These are phyloP conservation scores for Conchocele bisecta DNA, from an alignment of 2,888 invertebrate genomes.

Conservation along the genomic window DNA sequence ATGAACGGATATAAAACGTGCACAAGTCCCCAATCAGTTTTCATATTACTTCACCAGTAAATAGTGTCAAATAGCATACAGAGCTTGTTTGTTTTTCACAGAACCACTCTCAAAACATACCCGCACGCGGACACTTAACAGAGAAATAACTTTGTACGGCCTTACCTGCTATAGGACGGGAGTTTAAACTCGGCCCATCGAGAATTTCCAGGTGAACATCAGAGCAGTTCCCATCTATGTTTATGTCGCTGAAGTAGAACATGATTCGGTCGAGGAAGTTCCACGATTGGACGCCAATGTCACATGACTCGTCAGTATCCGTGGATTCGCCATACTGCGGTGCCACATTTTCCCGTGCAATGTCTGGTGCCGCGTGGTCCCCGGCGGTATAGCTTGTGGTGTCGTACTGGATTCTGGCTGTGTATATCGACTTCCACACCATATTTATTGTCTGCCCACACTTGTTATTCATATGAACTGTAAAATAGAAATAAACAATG, in stretches of 20 bases:
- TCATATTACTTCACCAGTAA: no score
- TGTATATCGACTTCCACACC: constrained; percentile 37
- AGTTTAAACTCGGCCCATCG: constrained; percentile 23
- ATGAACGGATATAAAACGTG: no score
- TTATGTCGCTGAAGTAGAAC: constrained; percentile 43
- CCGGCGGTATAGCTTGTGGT: not conserved
- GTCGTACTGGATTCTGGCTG: constrained; percentile 19
- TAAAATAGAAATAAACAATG: constrained; percentile 7
- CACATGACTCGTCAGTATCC: constrained; percentile 8
- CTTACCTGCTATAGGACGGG: not conserved
- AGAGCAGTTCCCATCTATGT: constrained; percentile 1
- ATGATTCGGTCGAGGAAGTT: constrained; percentile 46
- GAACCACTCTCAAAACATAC: no score
- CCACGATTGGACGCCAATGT: constrained; percentile 47
- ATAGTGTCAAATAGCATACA: no score
- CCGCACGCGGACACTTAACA: no score
- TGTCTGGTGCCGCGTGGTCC: not conserved
- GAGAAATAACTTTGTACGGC: not conserved
- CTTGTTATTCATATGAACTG: constrained; percentile 41
- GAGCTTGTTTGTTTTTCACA: no score
- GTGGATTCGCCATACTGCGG: no score
- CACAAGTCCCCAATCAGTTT: no score
- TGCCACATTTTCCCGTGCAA: not conserved
- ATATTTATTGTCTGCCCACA: constrained; percentile 47
- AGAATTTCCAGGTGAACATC: constrained; percentile 24